Evolutionary conservation across 2,888 invertebrate genomes (phyloP), one percentile per base, ranked within the genome.

Genomic region (Eupithecia insigniata): DNA sequence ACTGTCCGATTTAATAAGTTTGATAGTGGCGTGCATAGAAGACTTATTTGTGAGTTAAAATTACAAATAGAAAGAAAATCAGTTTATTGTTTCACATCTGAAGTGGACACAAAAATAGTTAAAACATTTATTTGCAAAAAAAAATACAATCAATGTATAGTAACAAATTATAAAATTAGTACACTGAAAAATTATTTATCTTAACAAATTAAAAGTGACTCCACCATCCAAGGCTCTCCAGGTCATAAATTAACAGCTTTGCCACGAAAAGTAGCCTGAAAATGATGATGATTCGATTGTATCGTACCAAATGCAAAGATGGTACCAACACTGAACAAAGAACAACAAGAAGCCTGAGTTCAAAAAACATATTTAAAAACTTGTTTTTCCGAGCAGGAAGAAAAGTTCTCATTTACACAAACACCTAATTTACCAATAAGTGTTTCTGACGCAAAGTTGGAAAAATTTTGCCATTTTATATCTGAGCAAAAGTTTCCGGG

Each of bases 401-500:
- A 74, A 79, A 74, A 77, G 76, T 73, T 74, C 67, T 34, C 71
- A 34, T 73, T 78, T 73, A 67, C 74, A 72, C 67, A 78, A 74
- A 77, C 75, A 77, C 72, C 77, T 78, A 76, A 79, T 76, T 75
- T 77, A 74, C 79, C 77, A 73, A 78, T 79, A 78, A 79, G 76
- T 77, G 74, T 75, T 77, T 70, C 79, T 71, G 68, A 71, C 73
- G 76, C 26, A 69, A 79, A 79, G 68, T 78, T 79, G 60, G 26
- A 72, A 77, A 77, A 26, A 73, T 79, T 77, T 76, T 74, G 72
- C 79, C 77, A 68, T 73, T 80, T 81, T 81, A 80, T 81, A 80
- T 82, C 82, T 80, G 79, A 76, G 70, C 74, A 79, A 81, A 83
- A 82, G 84, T 82, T 83, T 87, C 85, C 85, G 84, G 81, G 83